phyloP scores from a whole-genome alignment of 2,888 invertebrate genomes.

The Trissonchulus sp. region DNA sequence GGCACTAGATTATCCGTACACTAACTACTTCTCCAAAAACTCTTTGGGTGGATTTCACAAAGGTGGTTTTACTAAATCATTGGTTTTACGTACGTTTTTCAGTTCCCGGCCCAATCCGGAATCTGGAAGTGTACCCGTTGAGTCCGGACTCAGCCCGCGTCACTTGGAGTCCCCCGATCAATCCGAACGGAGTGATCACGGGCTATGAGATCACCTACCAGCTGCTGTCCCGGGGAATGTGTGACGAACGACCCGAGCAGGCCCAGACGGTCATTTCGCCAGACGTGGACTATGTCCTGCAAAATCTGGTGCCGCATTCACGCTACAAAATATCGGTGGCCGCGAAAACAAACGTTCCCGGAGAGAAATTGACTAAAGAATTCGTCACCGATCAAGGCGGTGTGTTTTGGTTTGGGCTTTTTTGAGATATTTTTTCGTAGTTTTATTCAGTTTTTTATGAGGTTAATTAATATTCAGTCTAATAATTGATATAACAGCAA shows the following conservation, averaged over 20 bases:
- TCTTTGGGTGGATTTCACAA: too few species aligned
- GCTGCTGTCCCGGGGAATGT: conserved; percentile 47
- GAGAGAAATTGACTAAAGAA: conserved; percentile 44
- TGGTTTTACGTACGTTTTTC: too few species aligned
- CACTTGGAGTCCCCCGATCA: conserved; percentile 46
- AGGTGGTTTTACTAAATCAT: too few species aligned
- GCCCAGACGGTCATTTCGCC: conserved; percentile 42
- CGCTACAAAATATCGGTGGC: conserved; percentile 49
- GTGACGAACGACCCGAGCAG: conserved; percentile 44
- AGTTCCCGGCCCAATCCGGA: conserved; percentile 47
- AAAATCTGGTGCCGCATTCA: conserved; percentile 49
- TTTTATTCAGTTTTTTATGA: too few species aligned
- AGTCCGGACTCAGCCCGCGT: conserved; percentile 46
- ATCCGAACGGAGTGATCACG: conserved; percentile 48
- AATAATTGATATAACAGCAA: too few species aligned
- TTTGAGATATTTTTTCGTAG: too few species aligned
- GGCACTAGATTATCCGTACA: too few species aligned
- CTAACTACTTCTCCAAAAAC: too few species aligned
- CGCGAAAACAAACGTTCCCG: conserved; percentile 44
- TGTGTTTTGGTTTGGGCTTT: too few species aligned
- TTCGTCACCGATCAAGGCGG: conserved; percentile 46
- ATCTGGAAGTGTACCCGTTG: conserved; percentile 39
- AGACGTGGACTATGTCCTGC: conserved; percentile 44
- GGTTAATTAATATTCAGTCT: too few species aligned
- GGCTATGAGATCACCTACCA: conserved; percentile 51